Percentiles rank a stretch among this genome's conserved stretches.
phyloP scores from a whole-genome alignment of 2,797 vertebrate genomes.

The Anabacerthia variegaticeps region DNA sequence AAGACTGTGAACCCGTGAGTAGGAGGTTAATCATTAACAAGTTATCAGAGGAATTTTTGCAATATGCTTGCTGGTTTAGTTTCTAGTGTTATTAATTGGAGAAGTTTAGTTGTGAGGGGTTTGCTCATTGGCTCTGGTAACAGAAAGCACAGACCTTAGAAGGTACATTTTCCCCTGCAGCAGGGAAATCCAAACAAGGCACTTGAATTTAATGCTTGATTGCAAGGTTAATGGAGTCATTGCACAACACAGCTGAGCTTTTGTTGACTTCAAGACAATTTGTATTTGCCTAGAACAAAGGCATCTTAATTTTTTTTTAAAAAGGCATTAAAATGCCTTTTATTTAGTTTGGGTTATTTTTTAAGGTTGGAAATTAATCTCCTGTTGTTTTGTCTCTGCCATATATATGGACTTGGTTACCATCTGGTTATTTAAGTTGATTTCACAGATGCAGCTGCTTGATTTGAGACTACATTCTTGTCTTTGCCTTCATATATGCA shows the following conservation, averaged over 20 bases:
- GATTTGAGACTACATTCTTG: not conserved
- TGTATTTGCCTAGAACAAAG: not conserved
- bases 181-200: conserved; percentile 41
- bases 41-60: conserved; percentile 63
- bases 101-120: conserved; percentile 34
- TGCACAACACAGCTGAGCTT: conserved; percentile 66
- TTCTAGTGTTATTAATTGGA: conserved; percentile 60
- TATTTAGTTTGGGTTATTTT: not conserved
- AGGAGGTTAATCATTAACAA: conserved; percentile 20
- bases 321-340: not conserved
- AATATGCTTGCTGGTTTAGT: conserved; percentile 58
- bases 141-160: conserved; percentile 53
- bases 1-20: not conserved
- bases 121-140: conserved; percentile 57
- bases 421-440: not conserved
- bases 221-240: conserved; percentile 72
- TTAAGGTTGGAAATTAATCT: not conserved
- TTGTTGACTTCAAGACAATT: conserved; percentile 7
- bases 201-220: conserved; percentile 74
- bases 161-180: conserved; percentile 56
- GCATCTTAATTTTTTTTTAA: not conserved
- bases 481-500: not conserved
- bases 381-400: not conserved
- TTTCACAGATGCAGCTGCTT: not conserved
- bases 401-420: not conserved